A percentile compares a stretch with the other conserved stretches of the same genome.
Conservation (phyloP, 2,888 invertebrate species). For the Pachycephus smyrnensis region DNA sequence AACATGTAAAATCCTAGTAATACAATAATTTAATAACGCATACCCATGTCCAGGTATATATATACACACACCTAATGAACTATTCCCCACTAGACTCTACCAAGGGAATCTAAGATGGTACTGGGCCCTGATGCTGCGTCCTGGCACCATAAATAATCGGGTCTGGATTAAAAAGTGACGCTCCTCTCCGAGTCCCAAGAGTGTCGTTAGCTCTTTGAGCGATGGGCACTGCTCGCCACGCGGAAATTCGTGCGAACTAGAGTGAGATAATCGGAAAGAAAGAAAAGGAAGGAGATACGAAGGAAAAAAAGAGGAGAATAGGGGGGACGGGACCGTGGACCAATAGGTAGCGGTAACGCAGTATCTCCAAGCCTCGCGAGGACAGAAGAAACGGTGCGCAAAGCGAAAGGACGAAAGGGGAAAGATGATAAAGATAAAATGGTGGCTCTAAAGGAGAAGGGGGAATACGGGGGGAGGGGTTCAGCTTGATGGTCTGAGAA, state of each 20-base stretch:
- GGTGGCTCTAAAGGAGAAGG: constrained; percentile 14
- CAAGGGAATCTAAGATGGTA: too few species aligned
- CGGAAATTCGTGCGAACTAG: too few species aligned
- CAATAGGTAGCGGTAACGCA: constrained; percentile 12
- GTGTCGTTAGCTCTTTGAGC: constrained; percentile 25
- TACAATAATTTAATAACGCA: constrained; percentile 61
- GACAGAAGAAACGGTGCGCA: constrained; percentile 5
- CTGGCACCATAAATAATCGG: constrained; percentile 59
- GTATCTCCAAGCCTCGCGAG: constrained; percentile 7
- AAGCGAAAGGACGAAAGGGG: constrained; percentile 14
- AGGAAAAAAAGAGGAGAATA: constrained; percentile 5
- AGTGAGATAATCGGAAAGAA: background rate
- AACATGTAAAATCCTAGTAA: constrained; percentile 55
- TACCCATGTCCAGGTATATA: constrained; percentile 11
- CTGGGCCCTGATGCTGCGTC: constrained; percentile 3
- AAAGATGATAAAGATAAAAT: constrained; percentile 36
- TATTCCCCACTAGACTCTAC: too few species aligned
- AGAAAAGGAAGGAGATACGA: constrained; percentile 8
- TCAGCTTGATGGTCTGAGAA: constrained; percentile 13
- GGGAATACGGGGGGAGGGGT: constrained; percentile 29
- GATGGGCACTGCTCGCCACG: constrained; percentile 21
- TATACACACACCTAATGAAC: too few species aligned
- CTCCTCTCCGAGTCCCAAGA: background rate
- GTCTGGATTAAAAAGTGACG: constrained; percentile 51
- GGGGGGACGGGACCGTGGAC: constrained; percentile 14